Evolutionary conservation across 2,113 vertebrate genomes (phyloP).

Genomic region (Coracopsis vasa): DNA sequence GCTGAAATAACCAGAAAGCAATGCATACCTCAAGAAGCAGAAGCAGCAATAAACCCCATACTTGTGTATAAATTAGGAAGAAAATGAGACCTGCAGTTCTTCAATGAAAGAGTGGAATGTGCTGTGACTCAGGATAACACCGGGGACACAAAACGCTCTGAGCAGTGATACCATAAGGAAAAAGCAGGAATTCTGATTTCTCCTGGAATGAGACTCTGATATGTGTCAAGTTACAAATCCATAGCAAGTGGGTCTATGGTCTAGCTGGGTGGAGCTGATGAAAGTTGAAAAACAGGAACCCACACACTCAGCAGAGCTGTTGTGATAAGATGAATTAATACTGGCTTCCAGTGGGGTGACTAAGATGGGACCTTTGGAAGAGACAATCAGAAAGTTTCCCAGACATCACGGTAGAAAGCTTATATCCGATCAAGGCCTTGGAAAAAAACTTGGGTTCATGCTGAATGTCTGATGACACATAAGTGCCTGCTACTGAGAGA

Average conservation of each 20-base stretch:
- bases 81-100: background rate
- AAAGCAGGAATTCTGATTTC: background rate
- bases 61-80: background rate
- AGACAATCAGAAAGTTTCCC: background rate
- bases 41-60: background rate
- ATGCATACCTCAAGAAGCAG: background rate
- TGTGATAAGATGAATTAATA: background rate
- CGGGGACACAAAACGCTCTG: background rate
- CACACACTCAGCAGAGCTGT: background rate
- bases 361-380: background rate
- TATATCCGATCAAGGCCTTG: background rate
- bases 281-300: background rate
- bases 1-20: background rate
- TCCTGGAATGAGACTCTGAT: background rate
- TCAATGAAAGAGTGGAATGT: background rate
- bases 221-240: background rate
- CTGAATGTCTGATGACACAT: background rate
- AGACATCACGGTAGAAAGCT: background rate
- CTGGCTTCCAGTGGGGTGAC: background rate
- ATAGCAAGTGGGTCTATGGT: background rate
- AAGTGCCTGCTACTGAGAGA: background rate
- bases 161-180: background rate
- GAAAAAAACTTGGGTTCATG: background rate
- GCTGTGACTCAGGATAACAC: background rate
- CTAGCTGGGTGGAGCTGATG: background rate